A percentile compares a stretch with the other conserved stretches of the same genome.
phyloP scores from a whole-genome alignment of 1,140 invertebrate genomes.

The Calycopis cecrops region DNA sequence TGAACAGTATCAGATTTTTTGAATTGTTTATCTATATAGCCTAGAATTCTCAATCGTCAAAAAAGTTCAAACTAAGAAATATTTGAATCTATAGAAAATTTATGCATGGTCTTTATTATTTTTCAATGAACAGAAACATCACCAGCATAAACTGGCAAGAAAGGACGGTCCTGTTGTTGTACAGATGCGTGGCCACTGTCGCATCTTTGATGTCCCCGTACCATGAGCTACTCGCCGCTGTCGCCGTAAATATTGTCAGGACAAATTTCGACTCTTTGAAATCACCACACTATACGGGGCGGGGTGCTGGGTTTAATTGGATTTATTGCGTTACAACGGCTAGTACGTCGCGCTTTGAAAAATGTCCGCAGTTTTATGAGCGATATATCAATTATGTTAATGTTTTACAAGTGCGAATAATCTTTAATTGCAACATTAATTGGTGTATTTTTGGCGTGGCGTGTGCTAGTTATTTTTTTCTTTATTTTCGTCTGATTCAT shows the following conservation, averaged over 20 bases:
- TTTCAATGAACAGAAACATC: too few species aligned
- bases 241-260: conserved; percentile 61
- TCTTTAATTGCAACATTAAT: conserved; percentile 10
- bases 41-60: too few species aligned
- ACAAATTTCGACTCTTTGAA: conserved; percentile 69
- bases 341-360: background rate
- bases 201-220: conserved; percentile 52
- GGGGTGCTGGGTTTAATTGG: conserved; percentile 45
- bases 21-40: too few species aligned
- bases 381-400: conserved; percentile 1
- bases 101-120: too few species aligned
- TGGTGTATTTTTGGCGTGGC: too few species aligned
- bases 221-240: conserved; percentile 33
- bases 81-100: too few species aligned
- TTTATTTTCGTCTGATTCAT: too few species aligned
- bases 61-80: too few species aligned
- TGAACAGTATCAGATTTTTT: too few species aligned
- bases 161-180: background rate
- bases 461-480: too few species aligned
- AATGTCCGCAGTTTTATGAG: conserved; percentile 22
- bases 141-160: background rate
- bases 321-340: conserved; percentile 44
- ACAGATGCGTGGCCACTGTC: conserved; percentile 20
- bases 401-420: conserved; percentile 4
- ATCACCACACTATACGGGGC: conserved; percentile 35